Conservation (phyloP, 2,797 vertebrate species). For the Astyanax mexicanus region DNA sequence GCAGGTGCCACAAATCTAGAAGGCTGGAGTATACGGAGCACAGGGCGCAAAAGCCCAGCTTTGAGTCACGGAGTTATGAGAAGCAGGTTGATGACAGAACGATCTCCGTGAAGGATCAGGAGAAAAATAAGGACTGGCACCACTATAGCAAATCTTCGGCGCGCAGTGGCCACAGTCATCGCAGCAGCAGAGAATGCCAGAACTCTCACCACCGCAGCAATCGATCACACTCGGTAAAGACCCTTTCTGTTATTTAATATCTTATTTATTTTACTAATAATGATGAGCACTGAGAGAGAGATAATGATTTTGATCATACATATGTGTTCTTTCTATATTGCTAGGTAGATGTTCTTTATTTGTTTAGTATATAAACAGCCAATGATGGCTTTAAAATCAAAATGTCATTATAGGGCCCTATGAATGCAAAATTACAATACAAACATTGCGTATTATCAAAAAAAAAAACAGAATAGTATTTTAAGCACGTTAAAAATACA, state of each 20-base stretch:
- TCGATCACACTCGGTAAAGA: conserved; percentile 81
- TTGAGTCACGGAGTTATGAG: conserved; percentile 55
- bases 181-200: conserved; percentile 79
- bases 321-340: neutral
- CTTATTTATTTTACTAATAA: neutral
- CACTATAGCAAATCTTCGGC: conserved; percentile 85
- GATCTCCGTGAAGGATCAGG: conserved; percentile 9
- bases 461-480: too few species aligned
- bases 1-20: conserved; percentile 82
- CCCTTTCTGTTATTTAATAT: neutral
- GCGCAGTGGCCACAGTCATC: conserved; percentile 67
- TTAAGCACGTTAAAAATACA: neutral
- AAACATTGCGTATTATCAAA: too few species aligned
- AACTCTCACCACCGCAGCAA: conserved; percentile 68
- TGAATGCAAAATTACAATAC: too few species aligned
- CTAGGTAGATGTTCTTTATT: neutral
- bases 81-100: conserved; percentile 6
- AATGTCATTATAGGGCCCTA: too few species aligned
- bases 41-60: conserved; percentile 79
- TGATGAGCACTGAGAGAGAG: neutral
- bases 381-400: neutral
- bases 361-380: neutral
- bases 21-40: conserved; percentile 77
- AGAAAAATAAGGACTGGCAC: conserved; percentile 72
- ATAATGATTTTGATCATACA: neutral